Evolutionary conservation across 2,113 vertebrate species (phyloP).

Genomic region (Desmodus rotundus): DNA sequence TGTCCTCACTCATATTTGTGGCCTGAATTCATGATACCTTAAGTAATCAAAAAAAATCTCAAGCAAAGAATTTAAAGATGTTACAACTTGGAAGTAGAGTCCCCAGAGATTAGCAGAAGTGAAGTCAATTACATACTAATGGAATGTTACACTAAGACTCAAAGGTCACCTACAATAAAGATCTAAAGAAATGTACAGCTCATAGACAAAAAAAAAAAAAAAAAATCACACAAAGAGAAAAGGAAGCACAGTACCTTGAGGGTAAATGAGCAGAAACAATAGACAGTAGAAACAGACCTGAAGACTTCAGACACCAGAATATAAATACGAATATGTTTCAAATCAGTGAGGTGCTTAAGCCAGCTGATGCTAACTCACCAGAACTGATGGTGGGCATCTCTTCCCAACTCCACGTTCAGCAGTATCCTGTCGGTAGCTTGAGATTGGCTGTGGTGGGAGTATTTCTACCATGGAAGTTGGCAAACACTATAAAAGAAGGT

Average conservation of each 20-base stretch:
- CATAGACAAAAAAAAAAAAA: neutral
- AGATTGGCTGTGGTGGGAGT: neutral
- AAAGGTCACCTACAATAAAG: neutral
- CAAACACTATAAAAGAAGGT: neutral
- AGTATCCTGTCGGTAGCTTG: neutral
- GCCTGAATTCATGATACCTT: neutral
- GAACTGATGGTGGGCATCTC: neutral
- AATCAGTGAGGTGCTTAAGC: neutral
- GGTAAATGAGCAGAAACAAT: neutral
- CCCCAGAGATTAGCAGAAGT: neutral
- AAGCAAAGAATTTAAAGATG: neutral
- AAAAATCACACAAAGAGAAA: neutral
- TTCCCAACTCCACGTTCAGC: neutral
- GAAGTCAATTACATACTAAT: neutral
- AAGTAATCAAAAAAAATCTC: neutral
- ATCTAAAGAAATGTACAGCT: neutral
- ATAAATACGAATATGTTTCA: neutral
- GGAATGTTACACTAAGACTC: neutral
- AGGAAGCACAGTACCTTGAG: neutral
- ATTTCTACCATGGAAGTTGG: too few species aligned
- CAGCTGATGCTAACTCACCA: neutral
- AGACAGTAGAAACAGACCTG: neutral
- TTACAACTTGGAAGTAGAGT: neutral
- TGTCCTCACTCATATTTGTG: neutral
- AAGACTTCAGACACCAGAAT: neutral